Percentiles rank a stretch among this genome's conserved stretches.
These are phyloP conservation scores for Lerista edwardsae DNA, from an alignment of 2,797 vertebrate species.

Conservation along the genomic window DNA sequence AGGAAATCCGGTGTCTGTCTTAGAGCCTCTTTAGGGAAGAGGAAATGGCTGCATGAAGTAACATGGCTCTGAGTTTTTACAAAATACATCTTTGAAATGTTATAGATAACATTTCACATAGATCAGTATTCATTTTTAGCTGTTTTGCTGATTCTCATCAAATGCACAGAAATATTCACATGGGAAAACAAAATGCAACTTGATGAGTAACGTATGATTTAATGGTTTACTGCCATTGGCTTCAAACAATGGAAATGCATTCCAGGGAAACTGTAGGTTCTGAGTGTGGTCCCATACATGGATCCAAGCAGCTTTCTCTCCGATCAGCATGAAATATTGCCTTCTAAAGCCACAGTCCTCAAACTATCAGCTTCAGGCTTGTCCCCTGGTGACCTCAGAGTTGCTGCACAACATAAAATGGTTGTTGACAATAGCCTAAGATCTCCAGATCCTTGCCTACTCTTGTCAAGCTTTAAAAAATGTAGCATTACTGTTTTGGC, in stretches of 20 bases:
- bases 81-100: background rate
- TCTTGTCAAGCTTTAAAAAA: conserved; percentile 36
- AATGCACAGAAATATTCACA: background rate
- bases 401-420: background rate
- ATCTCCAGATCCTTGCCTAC: background rate
- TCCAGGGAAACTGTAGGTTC: background rate
- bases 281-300: background rate
- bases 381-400: background rate
- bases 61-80: too few relatives aligned
- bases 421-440: background rate
- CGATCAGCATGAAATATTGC: background rate
- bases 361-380: background rate
- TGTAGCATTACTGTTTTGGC: background rate
- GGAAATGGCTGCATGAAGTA: background rate
- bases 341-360: background rate
- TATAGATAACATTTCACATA: background rate
- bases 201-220: background rate
- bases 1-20: background rate
- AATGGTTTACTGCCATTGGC: background rate
- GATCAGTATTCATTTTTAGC: background rate
- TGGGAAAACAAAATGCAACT: background rate
- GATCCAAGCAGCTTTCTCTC: conserved; percentile 6
- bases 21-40: background rate
- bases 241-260: background rate
- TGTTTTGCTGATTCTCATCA: background rate